These are phyloP conservation scores for Eueremaeus valkanovi DNA, from an alignment of 2,888 invertebrate genomes.

Conservation along the genomic window DNA sequence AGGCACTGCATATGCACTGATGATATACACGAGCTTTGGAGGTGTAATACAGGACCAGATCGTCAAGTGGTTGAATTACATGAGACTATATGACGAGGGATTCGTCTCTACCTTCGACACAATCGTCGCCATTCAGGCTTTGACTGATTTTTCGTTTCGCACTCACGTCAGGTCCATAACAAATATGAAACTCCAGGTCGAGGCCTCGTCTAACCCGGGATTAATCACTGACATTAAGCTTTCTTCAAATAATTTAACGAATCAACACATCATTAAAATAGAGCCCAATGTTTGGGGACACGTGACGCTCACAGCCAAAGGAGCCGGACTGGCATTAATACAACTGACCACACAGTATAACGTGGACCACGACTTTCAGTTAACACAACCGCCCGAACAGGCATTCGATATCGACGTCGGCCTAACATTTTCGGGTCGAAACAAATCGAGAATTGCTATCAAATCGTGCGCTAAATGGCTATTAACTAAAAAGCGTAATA, in stretches of 20 bases:
- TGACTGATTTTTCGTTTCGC: slow-evolving; percentile 55
- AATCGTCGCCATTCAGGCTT: slow-evolving; percentile 56
- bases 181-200: slow-evolving; percentile 52
- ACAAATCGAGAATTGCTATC: slow-evolving; percentile 53
- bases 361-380: slow-evolving; percentile 53
- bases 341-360: slow-evolving; percentile 56
- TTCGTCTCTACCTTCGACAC: slow-evolving; percentile 57
- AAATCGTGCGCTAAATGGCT: slow-evolving; percentile 54
- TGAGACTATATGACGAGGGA: slow-evolving; percentile 53
- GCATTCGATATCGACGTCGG: slow-evolving; percentile 55
- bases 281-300: slow-evolving; percentile 56
- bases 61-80: slow-evolving; percentile 54
- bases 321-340: slow-evolving; percentile 58
- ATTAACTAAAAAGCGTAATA: slow-evolving; percentile 50
- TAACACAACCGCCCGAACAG: slow-evolving; percentile 51
- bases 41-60: slow-evolving; percentile 53
- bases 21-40: slow-evolving; percentile 54
- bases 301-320: slow-evolving; percentile 56
- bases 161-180: slow-evolving; percentile 54
- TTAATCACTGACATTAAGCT: slow-evolving; percentile 43
- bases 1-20: slow-evolving; percentile 58
- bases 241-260: slow-evolving; percentile 41
- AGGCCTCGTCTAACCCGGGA: slow-evolving; percentile 52
- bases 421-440: slow-evolving; percentile 53
- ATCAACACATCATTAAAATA: slow-evolving; percentile 47